Evolutionary conservation across 2,797 vertebrate species (phyloP), one percentile per base, ranked within the genome.

Genomic region (Hyperoplus immaculatus): DNA sequence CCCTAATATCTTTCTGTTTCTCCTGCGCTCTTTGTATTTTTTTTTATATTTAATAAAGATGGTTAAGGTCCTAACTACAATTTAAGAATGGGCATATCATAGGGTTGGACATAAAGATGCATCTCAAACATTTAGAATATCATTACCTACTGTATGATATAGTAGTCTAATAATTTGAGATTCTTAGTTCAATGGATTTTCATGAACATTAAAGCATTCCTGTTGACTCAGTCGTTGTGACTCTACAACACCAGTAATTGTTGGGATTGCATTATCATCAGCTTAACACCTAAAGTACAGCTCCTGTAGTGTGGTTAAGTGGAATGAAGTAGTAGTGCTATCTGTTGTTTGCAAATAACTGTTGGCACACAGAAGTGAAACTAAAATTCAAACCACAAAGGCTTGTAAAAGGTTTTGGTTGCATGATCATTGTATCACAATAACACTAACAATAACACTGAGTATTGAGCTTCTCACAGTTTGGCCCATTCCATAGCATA

Each of bases 181-280:
- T 29, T 29, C 29, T 29, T 29, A 29, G 29, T 29, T 29, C 29
- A 29, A 29, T 64, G 16, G 6, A 61, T 41, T 72, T 68, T 63
- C 51, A 69, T n/a, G 21, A 56, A 41, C 58, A 51, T 62, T 12
- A 47, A 72, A 69, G 63, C 47, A 41, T 49, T 54, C 29, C 36
- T 63, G 21, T 63, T 80, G 65, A 64, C 50, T 54, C 59, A 62
- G 46, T n/a, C 54, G 58, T 65, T 50, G 46, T 72, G 55, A 60
- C 50, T 59, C 38, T 77, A 15, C n/a, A 68, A 42, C 21, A 36
- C 9, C 36, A 11, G 21, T 58, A 62, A 72, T 63, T 65, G 49
- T 38, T 43, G 29, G n/a, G 57, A 73, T 77, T 74, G 55, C 59
- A 61, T 72, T 69, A 71, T 29, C 42, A 55, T 14, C 18, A 49